Evolutionary conservation across 1,140 invertebrate genomes (phyloP).

Genomic region (Lithobius niger): DNA sequence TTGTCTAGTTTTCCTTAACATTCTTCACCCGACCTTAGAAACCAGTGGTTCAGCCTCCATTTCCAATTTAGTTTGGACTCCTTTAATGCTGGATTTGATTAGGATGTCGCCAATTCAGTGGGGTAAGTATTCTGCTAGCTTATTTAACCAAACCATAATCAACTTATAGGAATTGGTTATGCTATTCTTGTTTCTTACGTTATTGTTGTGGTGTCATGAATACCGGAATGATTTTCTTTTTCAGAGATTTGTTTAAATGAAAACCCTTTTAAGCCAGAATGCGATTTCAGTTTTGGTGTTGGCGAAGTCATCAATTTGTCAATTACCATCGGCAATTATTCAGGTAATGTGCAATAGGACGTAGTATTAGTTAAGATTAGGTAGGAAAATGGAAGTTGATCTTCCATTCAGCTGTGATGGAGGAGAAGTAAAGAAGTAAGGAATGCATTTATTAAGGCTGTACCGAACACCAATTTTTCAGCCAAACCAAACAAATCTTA

Average conservation of each 20-base stretch:
- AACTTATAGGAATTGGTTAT: no score
- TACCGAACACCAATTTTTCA: no score
- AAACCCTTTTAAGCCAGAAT: slow-evolving; percentile 50
- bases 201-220: no score
- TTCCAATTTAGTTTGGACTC: slow-evolving; percentile 62
- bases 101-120: slow-evolving; percentile 75
- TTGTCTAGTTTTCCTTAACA: slow-evolving; percentile 10
- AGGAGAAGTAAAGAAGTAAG: no score
- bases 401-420: no score
- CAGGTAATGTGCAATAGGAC: slow-evolving; percentile 14
- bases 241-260: slow-evolving; percentile 57
- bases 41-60: slow-evolving; percentile 59
- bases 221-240: no score
- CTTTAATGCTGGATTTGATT: slow-evolving; percentile 72
- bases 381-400: no score
- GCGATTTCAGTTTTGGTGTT: slow-evolving; percentile 51
- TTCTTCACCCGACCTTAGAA: slow-evolving; percentile 34
- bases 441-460: neutral
- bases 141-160: no score
- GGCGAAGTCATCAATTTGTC: slow-evolving; percentile 56
- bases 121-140: slow-evolving; percentile 44
- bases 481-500: no score
- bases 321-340: slow-evolving; percentile 12
- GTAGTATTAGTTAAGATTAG: neutral
- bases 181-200: no score